Base-by-base conservation (phyloP, 2,113 vertebrate species). In the Pollachius pollachius region DNA sequence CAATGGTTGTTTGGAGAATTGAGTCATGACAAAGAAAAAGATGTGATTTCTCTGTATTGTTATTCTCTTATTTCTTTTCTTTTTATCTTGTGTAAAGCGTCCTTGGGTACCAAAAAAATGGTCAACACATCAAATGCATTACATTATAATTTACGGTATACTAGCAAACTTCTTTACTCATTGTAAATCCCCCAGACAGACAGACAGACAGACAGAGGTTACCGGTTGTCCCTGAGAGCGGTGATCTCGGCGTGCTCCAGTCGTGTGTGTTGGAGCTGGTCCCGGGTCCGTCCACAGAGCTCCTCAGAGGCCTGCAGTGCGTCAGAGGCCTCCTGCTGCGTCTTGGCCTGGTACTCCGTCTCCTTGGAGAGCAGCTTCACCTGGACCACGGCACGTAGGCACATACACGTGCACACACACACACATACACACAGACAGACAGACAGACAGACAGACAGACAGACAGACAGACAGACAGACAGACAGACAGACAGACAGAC, bases 321-420 rank as follows among this genome's bases (percentile, higher is more conserved):
- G 64, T 91, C 85, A 0, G 71, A 11, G 0, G 86, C 78, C 86
- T 91, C 83, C 0, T 61, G 64, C 0, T 83, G 81, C 0, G 82
- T 82, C 25, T 88, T 90, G 30, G 66, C 68, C 41, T 91, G 72
- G 2, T 85, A 77, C 21, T 85, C 86, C 8, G 85, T 68, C 72
- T 95, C 93, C 73, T 89, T 86, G 41, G 68, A 90, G 57, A 93
- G 75, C 15, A 92, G 75, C 64, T 94, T 92, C 4, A 91, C 89
- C 94, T 94, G 79, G 68, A 71, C 18, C 25, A 48, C 13, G 0
- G 52, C 15, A 69, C 5, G 60, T 37, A 41, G 16, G 69, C 1
- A 25, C 52, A 30, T 41, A 67, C 52, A 1, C 23, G n/a, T 15
- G 17, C 52, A 18, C 41, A 13, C 3, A 41, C 13, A 52, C 21